A percentile compares a stretch with the other conserved stretches of the same genome.
phyloP scores from a whole-genome alignment of 2,113 vertebrate genomes.

The Microcebus jonahi region DNA sequence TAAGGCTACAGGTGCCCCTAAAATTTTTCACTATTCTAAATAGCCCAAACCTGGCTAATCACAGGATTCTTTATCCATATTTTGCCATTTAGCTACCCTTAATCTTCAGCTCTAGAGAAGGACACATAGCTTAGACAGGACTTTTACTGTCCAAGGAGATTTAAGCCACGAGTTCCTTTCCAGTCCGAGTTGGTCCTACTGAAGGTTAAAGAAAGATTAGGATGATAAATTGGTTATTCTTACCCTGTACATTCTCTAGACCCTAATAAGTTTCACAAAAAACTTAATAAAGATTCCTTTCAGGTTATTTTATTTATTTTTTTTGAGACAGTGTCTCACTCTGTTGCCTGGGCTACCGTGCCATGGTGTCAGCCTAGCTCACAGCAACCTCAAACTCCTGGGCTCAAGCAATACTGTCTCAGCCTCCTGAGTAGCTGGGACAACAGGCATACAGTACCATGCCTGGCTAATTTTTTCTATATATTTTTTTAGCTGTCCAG shows the following conservation, averaged over 20 bases:
- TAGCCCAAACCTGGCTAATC: not conserved
- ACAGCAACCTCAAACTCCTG: no score
- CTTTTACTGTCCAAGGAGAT: not conserved
- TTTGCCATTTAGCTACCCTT: not conserved
- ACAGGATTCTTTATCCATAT: slow-evolving; percentile 5
- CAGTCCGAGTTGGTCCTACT: not conserved
- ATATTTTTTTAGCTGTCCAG: no score
- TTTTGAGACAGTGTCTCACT: no score
- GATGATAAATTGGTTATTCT: not conserved
- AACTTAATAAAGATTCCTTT: slow-evolving; percentile 6
- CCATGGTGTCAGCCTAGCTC: no score
- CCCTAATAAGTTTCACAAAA: not conserved
- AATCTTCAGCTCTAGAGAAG: not conserved
- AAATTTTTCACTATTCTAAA: not conserved
- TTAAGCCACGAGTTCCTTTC: not conserved
- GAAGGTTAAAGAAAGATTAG: not conserved
- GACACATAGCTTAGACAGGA: not conserved
- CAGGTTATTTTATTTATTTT: not conserved
- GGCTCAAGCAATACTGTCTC: no score
- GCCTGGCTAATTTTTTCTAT: no score
- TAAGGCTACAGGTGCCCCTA: not conserved
- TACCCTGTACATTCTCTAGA: not conserved
- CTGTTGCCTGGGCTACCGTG: no score
- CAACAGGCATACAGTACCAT: no score
- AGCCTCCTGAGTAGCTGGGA: no score